These are phyloP conservation scores for Microcebus tavaratra DNA, from an alignment of 2,113 vertebrate genomes.

Conservation along the genomic window DNA sequence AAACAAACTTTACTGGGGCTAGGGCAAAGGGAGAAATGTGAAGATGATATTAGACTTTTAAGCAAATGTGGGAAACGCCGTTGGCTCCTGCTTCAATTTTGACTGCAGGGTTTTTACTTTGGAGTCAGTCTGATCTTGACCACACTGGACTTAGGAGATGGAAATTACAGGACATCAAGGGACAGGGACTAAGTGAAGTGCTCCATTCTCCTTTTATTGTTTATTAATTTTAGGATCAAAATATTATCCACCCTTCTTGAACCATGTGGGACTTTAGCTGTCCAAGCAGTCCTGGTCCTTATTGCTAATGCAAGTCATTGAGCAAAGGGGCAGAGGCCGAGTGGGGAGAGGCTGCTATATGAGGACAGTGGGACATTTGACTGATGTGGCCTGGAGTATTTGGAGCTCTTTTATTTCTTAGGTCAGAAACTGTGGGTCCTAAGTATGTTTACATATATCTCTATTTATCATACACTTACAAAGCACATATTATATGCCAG, in stretches of 20 bases:
- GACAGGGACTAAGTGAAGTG: neutral
- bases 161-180: neutral
- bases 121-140: neutral
- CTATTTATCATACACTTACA: neutral
- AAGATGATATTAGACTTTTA: neutral
- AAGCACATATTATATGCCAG: neutral
- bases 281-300: neutral
- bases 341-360: too few species aligned
- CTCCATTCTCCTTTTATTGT: neutral
- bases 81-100: neutral
- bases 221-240: neutral
- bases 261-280: neutral
- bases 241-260: neutral
- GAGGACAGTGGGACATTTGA: neutral
- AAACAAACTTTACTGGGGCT: neutral
- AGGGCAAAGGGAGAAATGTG: neutral
- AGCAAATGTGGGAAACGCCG: neutral
- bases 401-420: neutral
- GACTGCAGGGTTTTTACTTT: neutral
- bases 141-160: neutral
- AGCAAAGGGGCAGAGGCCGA: neutral
- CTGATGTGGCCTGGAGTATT: neutral
- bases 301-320: neutral
- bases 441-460: neutral
- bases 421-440: neutral